Evolutionary conservation across 2,888 invertebrate species (phyloP).

Genomic region (Agrochola litura): DNA sequence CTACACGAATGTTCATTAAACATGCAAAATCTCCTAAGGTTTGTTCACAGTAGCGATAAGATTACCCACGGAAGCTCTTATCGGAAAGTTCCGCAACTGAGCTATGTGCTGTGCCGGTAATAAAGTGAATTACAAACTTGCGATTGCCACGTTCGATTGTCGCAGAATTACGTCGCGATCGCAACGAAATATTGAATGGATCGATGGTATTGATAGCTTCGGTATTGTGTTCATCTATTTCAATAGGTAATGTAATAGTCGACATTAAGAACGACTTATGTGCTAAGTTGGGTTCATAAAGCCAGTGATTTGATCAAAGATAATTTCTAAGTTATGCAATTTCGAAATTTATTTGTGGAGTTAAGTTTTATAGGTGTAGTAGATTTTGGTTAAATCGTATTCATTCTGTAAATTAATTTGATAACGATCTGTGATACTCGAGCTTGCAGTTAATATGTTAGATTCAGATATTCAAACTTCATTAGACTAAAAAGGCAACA

Average conservation of each 20-base stretch:
- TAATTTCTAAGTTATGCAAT: conserved; percentile 24
- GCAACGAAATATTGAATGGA: conserved; percentile 61
- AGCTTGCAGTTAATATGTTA: not conserved
- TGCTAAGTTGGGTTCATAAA: conserved; percentile 37
- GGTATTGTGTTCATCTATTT: conserved; percentile 43
- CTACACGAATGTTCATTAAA: conserved; percentile 70
- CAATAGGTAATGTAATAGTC: conserved; percentile 33
- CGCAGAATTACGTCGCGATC: conserved; percentile 46
- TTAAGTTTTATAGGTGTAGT: conserved; percentile 10
- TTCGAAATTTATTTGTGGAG: conserved; percentile 7
- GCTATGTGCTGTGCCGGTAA: conserved; percentile 51
- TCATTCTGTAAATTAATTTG: conserved; percentile 7
- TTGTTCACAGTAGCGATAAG: conserved; percentile 62
- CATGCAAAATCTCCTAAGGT: conserved; percentile 65
- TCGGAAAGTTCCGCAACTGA: conserved; percentile 66
- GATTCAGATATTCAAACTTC: not conserved
- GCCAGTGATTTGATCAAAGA: conserved; percentile 25
- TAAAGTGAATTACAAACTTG: conserved; percentile 58
- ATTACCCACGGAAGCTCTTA: conserved; percentile 62
- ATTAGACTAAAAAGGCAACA: not conserved
- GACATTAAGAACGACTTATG: conserved; percentile 32
- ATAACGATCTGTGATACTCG: not conserved
- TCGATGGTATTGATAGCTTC: conserved; percentile 47
- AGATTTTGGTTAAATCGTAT: not conserved
- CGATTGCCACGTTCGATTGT: conserved; percentile 58